Conservation (phyloP, 2,797 vertebrate genomes). For the Avahi laniger region DNA sequence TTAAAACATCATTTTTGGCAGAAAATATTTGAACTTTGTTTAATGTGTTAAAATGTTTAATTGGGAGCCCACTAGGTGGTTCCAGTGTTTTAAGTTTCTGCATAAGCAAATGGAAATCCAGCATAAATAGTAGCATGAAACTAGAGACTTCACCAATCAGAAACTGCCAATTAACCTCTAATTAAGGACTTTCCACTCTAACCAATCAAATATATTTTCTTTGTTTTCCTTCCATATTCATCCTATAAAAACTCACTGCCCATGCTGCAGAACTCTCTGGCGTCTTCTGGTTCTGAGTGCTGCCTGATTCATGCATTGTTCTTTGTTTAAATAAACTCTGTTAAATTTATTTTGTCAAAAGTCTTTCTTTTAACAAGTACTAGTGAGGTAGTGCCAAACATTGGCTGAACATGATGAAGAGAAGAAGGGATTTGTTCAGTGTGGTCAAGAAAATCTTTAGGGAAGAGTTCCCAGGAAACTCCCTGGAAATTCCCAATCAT, state of each 20-base stretch:
- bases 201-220: background rate
- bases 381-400: background rate
- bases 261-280: background rate
- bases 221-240: background rate
- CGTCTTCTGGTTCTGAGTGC: background rate
- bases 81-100: background rate
- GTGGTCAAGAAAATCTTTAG: background rate
- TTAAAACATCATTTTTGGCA: background rate
- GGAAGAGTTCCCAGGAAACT: background rate
- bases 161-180: background rate
- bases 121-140: background rate
- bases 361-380: background rate
- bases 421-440: background rate
- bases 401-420: background rate
- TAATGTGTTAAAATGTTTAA: background rate
- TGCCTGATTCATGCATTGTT: too few species aligned
- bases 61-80: background rate
- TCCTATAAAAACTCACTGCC: background rate
- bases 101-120: background rate
- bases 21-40: background rate
- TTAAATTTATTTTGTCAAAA: background rate
- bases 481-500: background rate
- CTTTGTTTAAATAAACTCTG: background rate
- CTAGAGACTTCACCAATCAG: background rate
- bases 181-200: background rate